Base-by-base conservation (phyloP, 2,113 vertebrate genomes). In the Phycodurus eques region DNA sequence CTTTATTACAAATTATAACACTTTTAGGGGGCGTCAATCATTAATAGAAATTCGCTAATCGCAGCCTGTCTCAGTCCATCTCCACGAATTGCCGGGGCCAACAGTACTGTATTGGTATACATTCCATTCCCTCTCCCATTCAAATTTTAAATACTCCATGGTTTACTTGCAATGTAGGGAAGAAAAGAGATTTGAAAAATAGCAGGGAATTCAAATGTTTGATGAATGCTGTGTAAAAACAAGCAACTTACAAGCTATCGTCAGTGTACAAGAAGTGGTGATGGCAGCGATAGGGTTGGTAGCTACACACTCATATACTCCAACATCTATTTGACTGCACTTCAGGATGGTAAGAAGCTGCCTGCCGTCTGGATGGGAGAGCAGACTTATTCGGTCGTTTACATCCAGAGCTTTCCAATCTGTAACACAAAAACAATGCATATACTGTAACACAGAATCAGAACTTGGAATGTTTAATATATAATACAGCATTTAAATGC, bases 261-360 rank as follows among this genome's bases (percentile, higher is more conserved):
- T 92, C 57, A 98, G 77, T 0, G 92, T 94, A 80, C 96, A 98
- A 86, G 96, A 96, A 83, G 95, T 98, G 83, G 90, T 95, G 83
- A 94, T 92, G 0, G 93, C 93, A 44, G 95, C 96, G 22, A 98
- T 90, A 43, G 91, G 84, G 3, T 98, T 99, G 64, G 93, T 86
- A 0, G 96, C 97, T 1, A 94, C 92, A 59, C 96, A 98, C 77
- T 98, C 96, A 0, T 98, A 99, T 8, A 98, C 90, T 10, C 97
- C 97, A 0, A 93, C 89, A 0, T 99, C 96, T 74, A 84, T 93
- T 77, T 88, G 92, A 80, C 87, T 88, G 1, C 89, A 93, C 71
- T 92, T 94, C 70, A 92, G 33, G 33, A 99, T 94, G 61, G 87
- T 95, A 14, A 99, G 93, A 67, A 97, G 92, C 91, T 98, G 96